These are phyloP conservation scores for Pao palembangensis DNA, from an alignment of 2,113 vertebrate genomes.

Conservation along the genomic window DNA sequence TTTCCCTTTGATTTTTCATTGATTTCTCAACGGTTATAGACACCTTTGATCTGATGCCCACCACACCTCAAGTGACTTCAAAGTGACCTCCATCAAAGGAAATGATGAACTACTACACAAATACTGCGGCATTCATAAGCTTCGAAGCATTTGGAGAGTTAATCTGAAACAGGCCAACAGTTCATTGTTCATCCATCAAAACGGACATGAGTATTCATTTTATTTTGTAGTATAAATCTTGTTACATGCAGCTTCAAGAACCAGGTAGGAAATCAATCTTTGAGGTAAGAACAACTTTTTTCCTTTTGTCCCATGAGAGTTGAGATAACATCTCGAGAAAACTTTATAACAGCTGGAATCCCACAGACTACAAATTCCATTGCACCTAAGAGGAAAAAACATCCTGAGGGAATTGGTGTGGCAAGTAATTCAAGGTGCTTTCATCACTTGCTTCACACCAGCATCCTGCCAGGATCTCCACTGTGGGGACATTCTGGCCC, in stretches of 20 bases:
- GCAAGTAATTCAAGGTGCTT: constrained; percentile 35
- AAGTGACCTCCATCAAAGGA: no score
- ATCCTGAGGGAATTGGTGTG: background rate
- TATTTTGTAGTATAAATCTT: background rate
- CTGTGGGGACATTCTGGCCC: constrained; percentile 17
- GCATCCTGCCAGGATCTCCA: constrained; percentile 18
- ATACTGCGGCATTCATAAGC: no score
- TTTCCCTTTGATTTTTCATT: background rate
- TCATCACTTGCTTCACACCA: constrained; percentile 22
- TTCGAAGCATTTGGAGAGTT: no score
- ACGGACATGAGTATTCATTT: background rate
- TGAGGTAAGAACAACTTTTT: no score
- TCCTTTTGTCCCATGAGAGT: background rate
- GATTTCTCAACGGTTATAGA: no score
- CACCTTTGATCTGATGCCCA: no score
- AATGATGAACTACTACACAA: no score
- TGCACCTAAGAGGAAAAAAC: background rate
- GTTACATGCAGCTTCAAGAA: background rate
- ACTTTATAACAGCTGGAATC: constrained; percentile 9
- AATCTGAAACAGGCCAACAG: no score
- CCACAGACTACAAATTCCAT: constrained; percentile 8
- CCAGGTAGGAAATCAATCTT: background rate
- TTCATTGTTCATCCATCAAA: background rate
- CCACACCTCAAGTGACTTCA: no score
- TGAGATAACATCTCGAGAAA: constrained; percentile 6